These are phyloP conservation scores for Eptesicus fuscus DNA, from an alignment of 2,113 vertebrate genomes.

Conservation along the genomic window DNA sequence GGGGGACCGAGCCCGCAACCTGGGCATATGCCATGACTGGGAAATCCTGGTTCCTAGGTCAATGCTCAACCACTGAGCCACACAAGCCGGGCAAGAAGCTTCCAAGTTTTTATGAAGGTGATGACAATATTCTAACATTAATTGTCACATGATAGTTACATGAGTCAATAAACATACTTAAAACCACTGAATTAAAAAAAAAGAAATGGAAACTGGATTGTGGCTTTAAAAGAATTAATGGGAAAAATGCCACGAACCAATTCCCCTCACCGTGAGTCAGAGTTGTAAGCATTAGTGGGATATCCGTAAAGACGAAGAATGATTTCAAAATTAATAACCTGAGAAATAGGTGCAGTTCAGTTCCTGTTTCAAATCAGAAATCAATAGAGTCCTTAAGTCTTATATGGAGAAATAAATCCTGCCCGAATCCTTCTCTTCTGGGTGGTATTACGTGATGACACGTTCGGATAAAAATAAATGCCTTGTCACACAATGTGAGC, in stretches of 20 bases:
- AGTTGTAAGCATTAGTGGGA: neutral
- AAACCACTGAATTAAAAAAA: neutral
- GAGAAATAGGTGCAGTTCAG: neutral
- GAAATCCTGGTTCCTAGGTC: too few relatives aligned
- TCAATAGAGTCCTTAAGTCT: slow-evolving; percentile 17
- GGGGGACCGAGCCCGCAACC: too few relatives aligned
- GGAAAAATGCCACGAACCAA: neutral
- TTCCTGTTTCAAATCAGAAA: slow-evolving; percentile 5
- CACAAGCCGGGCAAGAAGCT: too few relatives aligned
- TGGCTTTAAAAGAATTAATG: neutral
- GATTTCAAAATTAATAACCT: slow-evolving; percentile 18
- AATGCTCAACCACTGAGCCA: too few relatives aligned
- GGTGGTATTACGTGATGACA: neutral
- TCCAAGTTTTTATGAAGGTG: neutral
- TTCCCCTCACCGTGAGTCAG: neutral
- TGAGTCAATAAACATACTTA: neutral
- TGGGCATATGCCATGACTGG: too few relatives aligned
- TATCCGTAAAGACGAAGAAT: neutral
- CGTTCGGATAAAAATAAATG: neutral
- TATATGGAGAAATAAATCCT: slow-evolving; percentile 36
- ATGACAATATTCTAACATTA: neutral
- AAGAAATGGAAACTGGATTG: neutral
- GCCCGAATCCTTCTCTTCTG: neutral
- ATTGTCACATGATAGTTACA: neutral
- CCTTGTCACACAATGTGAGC: neutral